These are phyloP conservation scores for Lithophane socia DNA, from an alignment of 2,888 invertebrate species.

Conservation along the genomic window DNA sequence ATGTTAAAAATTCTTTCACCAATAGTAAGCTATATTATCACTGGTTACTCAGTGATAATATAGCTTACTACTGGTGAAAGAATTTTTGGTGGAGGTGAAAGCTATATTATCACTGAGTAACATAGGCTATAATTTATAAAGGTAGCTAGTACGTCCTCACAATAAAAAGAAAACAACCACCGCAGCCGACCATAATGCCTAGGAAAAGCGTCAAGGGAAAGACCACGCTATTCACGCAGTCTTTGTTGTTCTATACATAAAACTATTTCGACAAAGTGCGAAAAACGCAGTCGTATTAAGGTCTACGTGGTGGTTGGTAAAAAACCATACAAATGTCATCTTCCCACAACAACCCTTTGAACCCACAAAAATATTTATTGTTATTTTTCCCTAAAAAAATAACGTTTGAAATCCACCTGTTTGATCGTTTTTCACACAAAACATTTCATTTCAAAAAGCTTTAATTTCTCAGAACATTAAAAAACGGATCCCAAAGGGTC, in stretches of 20 bases:
- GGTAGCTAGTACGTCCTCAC: background rate
- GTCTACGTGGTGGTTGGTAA: background rate
- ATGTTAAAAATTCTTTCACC: too few relatives aligned
- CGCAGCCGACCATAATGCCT: background rate
- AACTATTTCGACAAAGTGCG: background rate
- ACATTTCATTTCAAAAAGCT: background rate
- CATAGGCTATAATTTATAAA: too few relatives aligned
- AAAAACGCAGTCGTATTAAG: background rate
- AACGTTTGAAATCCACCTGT: background rate
- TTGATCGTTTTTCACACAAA: background rate
- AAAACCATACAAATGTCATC: background rate
- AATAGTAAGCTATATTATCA: too few relatives aligned
- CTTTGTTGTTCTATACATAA: too few relatives aligned
- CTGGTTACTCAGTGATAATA: too few relatives aligned
- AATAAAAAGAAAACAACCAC: background rate
- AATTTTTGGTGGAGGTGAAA: too few relatives aligned
- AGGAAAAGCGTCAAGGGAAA: background rate
- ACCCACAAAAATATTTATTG: background rate
- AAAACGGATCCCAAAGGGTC: conserved; percentile 7
- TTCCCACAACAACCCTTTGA: background rate
- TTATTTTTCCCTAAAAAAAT: background rate
- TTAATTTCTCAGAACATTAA: background rate
- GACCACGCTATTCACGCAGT: background rate
- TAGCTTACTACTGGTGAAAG: too few relatives aligned
- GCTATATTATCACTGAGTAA: too few relatives aligned